Evolutionary conservation across 2,113 vertebrate genomes (phyloP), one percentile per base, ranked within the genome.

Genomic region (Passer montanus): DNA sequence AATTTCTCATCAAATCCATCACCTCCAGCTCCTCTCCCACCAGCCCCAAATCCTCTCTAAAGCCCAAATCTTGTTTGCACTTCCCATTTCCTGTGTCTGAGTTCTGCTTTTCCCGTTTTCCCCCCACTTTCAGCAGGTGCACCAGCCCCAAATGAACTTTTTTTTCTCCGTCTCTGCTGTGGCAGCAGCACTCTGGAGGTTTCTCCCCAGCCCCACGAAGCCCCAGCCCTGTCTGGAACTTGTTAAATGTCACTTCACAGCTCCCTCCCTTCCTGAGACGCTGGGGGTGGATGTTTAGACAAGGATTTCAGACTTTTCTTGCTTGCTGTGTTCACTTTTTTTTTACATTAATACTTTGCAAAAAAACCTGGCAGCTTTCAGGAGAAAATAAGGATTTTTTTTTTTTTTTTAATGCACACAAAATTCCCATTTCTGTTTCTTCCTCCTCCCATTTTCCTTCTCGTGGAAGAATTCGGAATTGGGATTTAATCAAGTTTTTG

Each of bases 201-300:
- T 44, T 33, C 28, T 59, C 59, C 69, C 23, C 44, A 67, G 12
- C 60, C 3, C 73, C 73, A 7, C 56, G 19, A 49, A 62, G 9
- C 55, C 2, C 73, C 68, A 10, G 12, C 69, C 44, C 17, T 30
- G 50, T n/a, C 47, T 89, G 94, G 77, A 85, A 60, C 0, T 0
- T 2, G 30, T 11, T 20, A 79, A 69, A 92, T 86, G 89, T 86
- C 93, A 86, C 10, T 76, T 94, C 44, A 11, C 62, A 69, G 74
- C 78, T 81, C 62, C 53, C 4, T 9, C 5, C 49, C 75, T 69
- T 33, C 74, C 62, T 5, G 52, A 81, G 82, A 76, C 43, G 56
- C 77, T 89, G 93, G 87, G 26, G 88, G 94, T 77, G 94, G 62
- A 24, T 91, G 89, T 88, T 94, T 92, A 81, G 91, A 92, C 84